Evolutionary conservation across 2,888 invertebrate genomes (phyloP).

Genomic region (Microctonus brassicae): DNA sequence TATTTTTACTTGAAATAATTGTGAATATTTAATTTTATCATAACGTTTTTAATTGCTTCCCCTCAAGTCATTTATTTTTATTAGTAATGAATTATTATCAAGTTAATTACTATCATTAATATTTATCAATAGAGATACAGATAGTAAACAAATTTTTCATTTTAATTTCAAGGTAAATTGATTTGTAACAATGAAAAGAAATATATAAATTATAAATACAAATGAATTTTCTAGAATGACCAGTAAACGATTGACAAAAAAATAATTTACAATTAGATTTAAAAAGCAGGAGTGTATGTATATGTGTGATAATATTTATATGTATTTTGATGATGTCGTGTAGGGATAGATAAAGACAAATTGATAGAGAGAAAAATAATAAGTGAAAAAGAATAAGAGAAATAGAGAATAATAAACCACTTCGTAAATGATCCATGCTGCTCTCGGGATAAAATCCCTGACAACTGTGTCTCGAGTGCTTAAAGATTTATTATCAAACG

Average conservation of each 20-base stretch:
- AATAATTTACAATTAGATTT: too few species aligned
- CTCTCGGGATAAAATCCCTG: constrained; percentile 18
- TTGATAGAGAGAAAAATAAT: neutral
- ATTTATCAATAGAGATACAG: neutral
- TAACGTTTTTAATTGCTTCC: too few species aligned
- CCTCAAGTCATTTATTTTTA: too few species aligned
- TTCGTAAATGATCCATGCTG: constrained; percentile 25
- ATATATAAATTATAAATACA: neutral
- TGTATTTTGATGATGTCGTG: neutral
- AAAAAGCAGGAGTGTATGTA: too few species aligned
- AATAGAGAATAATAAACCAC: constrained; percentile 10
- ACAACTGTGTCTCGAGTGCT: constrained; percentile 27
- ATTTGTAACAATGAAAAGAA: neutral
- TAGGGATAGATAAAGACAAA: neutral
- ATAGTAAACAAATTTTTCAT: too few species aligned
- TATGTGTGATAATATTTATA: too few species aligned
- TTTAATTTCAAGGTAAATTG: neutral
- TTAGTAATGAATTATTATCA: too few species aligned
- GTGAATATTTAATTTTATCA: too few species aligned
- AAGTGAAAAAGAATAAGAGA: neutral
- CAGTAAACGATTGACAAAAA: too few species aligned
- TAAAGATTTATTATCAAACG: constrained; percentile 26
- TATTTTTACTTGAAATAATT: too few species aligned
- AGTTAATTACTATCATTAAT: neutral
- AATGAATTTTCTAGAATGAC: too few species aligned